Base-by-base conservation (phyloP, 2,113 vertebrate species). In the Etheostoma spectabile region DNA sequence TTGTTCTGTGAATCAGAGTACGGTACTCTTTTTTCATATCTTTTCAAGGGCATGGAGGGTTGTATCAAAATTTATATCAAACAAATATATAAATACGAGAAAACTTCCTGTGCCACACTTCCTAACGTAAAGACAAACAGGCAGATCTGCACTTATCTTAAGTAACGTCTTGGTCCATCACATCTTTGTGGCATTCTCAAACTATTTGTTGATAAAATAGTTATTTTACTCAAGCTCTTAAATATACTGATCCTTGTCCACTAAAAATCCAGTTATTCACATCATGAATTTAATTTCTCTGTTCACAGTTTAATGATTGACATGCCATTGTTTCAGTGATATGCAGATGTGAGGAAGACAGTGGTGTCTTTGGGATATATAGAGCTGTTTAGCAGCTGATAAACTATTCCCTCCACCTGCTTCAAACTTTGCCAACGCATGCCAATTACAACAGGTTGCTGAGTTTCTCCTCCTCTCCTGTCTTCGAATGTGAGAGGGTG, bases 391-490 rank as follows among this genome's bases (percentile, higher is more conserved):
- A 77, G 71, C 60, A 78, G 64, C 71, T 87, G 75, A 87, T 88
- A 84, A 87, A 83, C 68, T 65, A 82, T 88, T 91, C 85, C 68
- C 62, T 86, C 69, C 86, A 88, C 70, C 87, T 86, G 85, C 61
- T 84, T 76, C 79, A 76, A 79, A 84, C 82, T 80, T 89, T 83
- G 62, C 53, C 27, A 38, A 53, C 49, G 27, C 67, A 61, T 86
- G 74, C 69, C 84, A 71, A 82, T 88, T 84, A 88, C 83, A 86
- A 84, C 79, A 79, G 83, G 83, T 81, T 81, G 82, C 71, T 19
- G 69, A 79, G 57, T 66, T 79, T 70, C 75, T 67, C 52, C 69
- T 52, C 70, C 78, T 63, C 79, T 73, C 35, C 38, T 77, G 53
- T 57, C 83, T 86, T 84, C 87, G 72, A 86, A 83, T 79, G 81